phyloP scores from a whole-genome alignment of 1,140 invertebrate genomes.

The Drosophila ogumai region DNA sequence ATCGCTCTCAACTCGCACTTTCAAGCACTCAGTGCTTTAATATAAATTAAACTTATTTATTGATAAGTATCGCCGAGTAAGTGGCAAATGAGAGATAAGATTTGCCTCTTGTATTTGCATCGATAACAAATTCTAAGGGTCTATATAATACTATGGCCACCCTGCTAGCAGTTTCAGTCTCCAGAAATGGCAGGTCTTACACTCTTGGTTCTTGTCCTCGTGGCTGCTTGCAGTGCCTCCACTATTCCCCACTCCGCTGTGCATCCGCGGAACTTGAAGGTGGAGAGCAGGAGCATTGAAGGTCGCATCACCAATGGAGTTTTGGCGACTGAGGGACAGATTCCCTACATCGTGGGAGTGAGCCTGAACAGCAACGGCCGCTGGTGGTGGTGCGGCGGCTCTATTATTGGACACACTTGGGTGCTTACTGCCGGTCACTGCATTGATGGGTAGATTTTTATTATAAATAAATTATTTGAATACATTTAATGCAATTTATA shows the following conservation, averaged over 20 bases:
- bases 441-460: conserved; percentile 21
- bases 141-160: background rate
- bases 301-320: conserved; percentile 78
- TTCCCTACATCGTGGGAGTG: conserved; percentile 86
- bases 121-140: background rate
- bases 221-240: conserved; percentile 18
- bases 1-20: too few species aligned
- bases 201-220: background rate
- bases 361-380: conserved; percentile 68
- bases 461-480: background rate
- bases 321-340: conserved; percentile 81
- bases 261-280: conserved; percentile 11
- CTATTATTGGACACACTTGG: conserved; percentile 86
- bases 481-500: too few species aligned
- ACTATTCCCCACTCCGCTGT: conserved; percentile 15
- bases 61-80: background rate
- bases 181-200: background rate
- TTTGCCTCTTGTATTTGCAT: background rate
- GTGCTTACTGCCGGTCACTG: conserved; percentile 88
- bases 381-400: conserved; percentile 87
- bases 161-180: background rate
- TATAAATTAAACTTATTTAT: background rate
- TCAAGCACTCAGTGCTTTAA: background rate
- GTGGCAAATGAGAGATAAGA: conserved; percentile 4
- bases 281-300: conserved; percentile 29